phyloP scores from a whole-genome alignment of 1,140 invertebrate species.

The Drosophila obscura region DNA sequence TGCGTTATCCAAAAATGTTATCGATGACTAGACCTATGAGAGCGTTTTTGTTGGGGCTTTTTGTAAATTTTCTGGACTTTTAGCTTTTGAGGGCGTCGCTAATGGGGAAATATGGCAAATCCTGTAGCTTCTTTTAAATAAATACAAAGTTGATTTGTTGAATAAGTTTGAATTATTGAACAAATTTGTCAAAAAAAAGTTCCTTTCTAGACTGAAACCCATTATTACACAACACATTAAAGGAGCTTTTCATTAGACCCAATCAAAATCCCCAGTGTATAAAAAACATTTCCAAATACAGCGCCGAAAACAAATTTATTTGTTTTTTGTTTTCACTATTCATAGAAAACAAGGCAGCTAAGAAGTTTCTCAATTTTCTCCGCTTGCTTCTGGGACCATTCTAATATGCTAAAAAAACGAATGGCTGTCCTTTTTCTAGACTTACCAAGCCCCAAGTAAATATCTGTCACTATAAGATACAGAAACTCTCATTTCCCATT shows the following conservation, averaged over 20 bases:
- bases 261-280: too few species aligned
- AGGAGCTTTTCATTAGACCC: too few species aligned
- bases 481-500: conserved; percentile 36
- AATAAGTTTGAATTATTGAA: too few species aligned
- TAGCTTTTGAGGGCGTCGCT: too few species aligned
- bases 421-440: conserved; percentile 32
- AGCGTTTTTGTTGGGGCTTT: not conserved
- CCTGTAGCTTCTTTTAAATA: too few species aligned
- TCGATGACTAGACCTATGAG: conserved; percentile 13
- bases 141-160: too few species aligned
- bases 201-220: too few species aligned
- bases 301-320: not conserved
- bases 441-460: conserved; percentile 66
- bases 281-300: too few species aligned
- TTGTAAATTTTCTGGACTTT: too few species aligned
- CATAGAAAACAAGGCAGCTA: conserved; percentile 32
- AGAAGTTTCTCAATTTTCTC: conserved; percentile 60
- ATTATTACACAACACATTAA: too few species aligned
- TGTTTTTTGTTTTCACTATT: conserved; percentile 21
- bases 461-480: conserved; percentile 72
- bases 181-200: too few species aligned
- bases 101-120: too few species aligned
- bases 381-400: conserved; percentile 53
- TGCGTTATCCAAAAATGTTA: conserved; percentile 47
- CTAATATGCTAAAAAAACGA: conserved; percentile 71